Evolutionary conservation across 1,140 invertebrate species (phyloP), one percentile per base, ranked within the genome.

Genomic region (Apis laboriosa): DNA sequence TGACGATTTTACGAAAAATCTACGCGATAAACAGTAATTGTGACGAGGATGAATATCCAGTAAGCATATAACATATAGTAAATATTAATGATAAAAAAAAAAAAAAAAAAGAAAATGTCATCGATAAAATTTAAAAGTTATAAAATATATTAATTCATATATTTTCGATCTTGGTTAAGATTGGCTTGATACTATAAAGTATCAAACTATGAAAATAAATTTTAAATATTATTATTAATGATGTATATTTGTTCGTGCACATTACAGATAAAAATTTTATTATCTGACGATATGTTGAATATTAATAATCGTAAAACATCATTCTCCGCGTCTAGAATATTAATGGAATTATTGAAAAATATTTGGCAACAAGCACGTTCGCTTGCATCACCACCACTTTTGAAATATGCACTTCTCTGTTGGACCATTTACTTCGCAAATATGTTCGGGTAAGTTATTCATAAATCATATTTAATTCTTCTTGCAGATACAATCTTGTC

Each of bases 361-460:
- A 95, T 96, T 72, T 88, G 94, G 81, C 90, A 90, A 66, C 95
- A 96, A 89, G 90, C 95, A 17, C 94, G 93, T 83, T 92, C 91
- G 53, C 93, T 96, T 28, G 94, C 95, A 12, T 94, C 94, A 9
- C 93, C 93, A 49, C 94, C 94, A 0, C 92, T 95, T 17, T 90
- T 95, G 0, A 87, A 93, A n/a, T 94, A 95, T n/a, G 96, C 95
- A 1, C 88, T 93, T 9, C 90, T 96, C 1, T 94, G 95, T 63
- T 94, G 95, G 78, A 93, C 94, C 28, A 94, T 96, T 7, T 96
- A 95, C 91, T 96, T 96, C 85, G 93, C 94, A 4, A 96, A 96
- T 86, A 96, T 96, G 96, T 96, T 96, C 89, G 96, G 96, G 96
- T 96, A 91, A 95, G 94, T 94, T 15, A 19, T 21, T 77, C 58